A percentile compares a stretch with the other conserved stretches of the same genome.
Evolutionary conservation across 2,113 vertebrate genomes (phyloP).

Genomic region (Ctenodactylus gundi): DNA sequence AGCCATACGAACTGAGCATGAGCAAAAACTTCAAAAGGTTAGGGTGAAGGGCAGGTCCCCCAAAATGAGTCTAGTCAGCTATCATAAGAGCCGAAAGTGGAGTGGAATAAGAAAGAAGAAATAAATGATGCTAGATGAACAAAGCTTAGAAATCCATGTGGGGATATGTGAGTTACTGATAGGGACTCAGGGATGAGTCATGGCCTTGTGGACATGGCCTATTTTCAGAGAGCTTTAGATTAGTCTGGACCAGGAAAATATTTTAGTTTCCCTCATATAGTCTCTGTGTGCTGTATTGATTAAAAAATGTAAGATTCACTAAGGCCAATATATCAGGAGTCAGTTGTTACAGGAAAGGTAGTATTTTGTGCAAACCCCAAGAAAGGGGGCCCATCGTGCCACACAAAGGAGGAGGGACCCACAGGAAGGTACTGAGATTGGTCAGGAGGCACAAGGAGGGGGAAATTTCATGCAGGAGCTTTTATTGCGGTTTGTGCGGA

Average conservation of each 20-base stretch:
- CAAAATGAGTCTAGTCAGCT: neutral
- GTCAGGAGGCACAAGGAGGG: neutral
- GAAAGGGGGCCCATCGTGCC: neutral
- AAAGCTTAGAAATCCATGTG: neutral
- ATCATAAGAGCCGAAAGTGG: neutral
- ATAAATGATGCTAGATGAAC: neutral
- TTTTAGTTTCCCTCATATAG: neutral
- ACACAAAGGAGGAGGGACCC: fast-evolving
- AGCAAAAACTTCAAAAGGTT: neutral
- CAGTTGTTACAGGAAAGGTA: neutral
- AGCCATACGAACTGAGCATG: neutral
- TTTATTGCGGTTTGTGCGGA: neutral
- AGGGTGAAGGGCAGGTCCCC: neutral
- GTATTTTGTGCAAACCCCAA: neutral
- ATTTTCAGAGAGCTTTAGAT: neutral
- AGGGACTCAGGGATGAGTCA: neutral
- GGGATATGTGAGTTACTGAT: neutral
- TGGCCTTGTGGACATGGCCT: neutral
- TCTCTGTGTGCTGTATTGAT: neutral
- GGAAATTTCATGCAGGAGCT: neutral
- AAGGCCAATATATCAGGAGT: neutral
- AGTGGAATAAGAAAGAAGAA: neutral
- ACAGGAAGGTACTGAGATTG: neutral
- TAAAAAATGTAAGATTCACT: neutral
- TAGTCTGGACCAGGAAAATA: neutral